Evolutionary conservation across 2,888 invertebrate species (phyloP), one percentile per base, ranked within the genome.

Genomic region (Metalampra italica): DNA sequence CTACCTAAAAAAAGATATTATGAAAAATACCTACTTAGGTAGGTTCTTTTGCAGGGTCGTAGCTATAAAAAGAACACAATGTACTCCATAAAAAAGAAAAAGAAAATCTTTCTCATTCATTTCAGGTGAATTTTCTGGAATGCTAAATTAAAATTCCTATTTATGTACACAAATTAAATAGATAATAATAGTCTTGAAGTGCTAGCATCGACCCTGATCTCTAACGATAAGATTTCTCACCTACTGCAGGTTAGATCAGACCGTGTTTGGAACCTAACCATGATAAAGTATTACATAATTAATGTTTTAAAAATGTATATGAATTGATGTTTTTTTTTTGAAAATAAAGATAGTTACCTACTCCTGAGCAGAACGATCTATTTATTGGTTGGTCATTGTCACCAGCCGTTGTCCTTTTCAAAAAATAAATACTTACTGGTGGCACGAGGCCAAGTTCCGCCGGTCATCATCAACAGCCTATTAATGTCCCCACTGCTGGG

Each of bases 331-430:
- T 82, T 85, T 84, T n/a, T 77, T 81, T 82, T 79, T 73, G 62
- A 50, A 79, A 88, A 87, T 86, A 88, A 87, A 88, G 72, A 81
- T 86, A 87, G 83, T 82, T 82, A 83, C 79, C 69, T 84, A 85
- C 74, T 87, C 83, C 85, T 78, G 85, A 84, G 84, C 86, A 87
- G 62, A 78, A 64, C 75, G 64, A 64, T 70, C 75, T 78, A 68
- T 62, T 80, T 73, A 75, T 71, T 79, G 45, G 41, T 40, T 46
- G 38, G 12, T 32, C 15, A 3, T 39, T 14, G n/a, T 2, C 39
- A 39, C 15, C 7, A 39, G 37, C 37, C 13, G n/a, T 12, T 13
- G 7, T 12, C 37, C 37, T 36, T n/a, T n/a, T n/a, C n/a, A n/a
- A n/a, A n/a, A n/a, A n/a, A n/a, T n/a, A n/a, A n/a, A n/a, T n/a